Evolutionary conservation across 1,140 invertebrate genomes (phyloP), one percentile per base, ranked within the genome.

Genomic region (Bombus pyrosoma): DNA sequence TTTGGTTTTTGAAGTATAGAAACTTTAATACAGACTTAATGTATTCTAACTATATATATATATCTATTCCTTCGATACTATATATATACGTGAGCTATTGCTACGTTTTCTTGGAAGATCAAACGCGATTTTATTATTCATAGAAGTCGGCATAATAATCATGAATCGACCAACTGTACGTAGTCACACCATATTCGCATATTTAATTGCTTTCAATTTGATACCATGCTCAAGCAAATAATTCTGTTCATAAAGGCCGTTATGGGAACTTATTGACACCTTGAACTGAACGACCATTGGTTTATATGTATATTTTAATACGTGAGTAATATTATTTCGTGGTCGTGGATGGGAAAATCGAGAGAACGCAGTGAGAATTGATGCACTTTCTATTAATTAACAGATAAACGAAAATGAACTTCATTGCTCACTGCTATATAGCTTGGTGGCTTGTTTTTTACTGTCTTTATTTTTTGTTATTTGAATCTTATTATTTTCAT

Each of bases 171-270:
- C 82, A 22, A 83, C 32, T 64, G 43, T 25, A 34, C 4, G 10
- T 53, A 53, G 43, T 76, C 75, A 43, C 83, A 81, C 18, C 28
- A 53, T 8, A 28, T 34, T 57, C 37, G 32, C 10, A 73, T 28
- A 28, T 73, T 72, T 80, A 85, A 85, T 81, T 73, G 83, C 47
- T 81, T 72, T 68, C 64, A 85, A 85, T 85, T 85, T 59, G 53
- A n/a, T 15, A 22, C 41, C 41, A 5, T 59, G 39, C 25, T 53
- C 34, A 12, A 73, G 34, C 34, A 39, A 73, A 72, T 32, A 18
- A 47, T 80, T n/a, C 15, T 5, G 28, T 66, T 37, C 68, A 25
- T 72, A 37, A 22, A 53, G 39, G 22, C 22, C n/a, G 32, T 18
- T n/a, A 39, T 18, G 41, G 4, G 18, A 13, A 9, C 47, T 32